A percentile compares a stretch with the other conserved stretches of the same genome.
Conservation (phyloP, 2,113 vertebrate genomes). For the Polypterus bichir region DNA sequence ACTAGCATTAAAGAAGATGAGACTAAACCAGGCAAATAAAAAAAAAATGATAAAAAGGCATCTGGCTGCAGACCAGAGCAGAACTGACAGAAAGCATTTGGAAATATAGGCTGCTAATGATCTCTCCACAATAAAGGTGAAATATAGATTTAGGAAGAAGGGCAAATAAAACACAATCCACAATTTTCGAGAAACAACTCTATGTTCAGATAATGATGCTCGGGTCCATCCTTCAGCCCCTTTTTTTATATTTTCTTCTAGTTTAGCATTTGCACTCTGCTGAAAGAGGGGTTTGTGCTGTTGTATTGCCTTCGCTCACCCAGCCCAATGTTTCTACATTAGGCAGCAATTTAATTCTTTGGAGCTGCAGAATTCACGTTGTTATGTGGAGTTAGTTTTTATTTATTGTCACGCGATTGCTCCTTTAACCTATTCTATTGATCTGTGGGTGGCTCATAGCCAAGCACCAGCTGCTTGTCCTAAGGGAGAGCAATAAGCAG, state of each 20-base stretch:
- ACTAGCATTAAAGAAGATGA: no score
- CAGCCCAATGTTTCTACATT: slow-evolving; percentile 5
- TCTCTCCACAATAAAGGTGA: slow-evolving; percentile 3
- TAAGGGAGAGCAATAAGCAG: slow-evolving; percentile 41
- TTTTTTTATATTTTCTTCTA: background rate
- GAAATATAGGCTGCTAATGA: background rate
- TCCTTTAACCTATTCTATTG: slow-evolving; percentile 55
- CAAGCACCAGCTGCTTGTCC: slow-evolving; percentile 39
- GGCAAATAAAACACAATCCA: background rate
- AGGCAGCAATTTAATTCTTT: slow-evolving; percentile 1
- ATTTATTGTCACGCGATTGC: slow-evolving; percentile 47
- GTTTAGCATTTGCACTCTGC: background rate
- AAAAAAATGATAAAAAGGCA: no score
- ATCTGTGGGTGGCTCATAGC: slow-evolving; percentile 38
- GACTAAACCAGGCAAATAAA: no score
- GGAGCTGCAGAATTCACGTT: slow-evolving; percentile 17
- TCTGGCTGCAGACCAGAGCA: no score
- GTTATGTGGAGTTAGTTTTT: slow-evolving; percentile 39
- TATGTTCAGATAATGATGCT: background rate
- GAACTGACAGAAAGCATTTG: no score
- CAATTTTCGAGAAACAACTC: background rate
- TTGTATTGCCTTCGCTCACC: background rate
- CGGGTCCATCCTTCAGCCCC: background rate
- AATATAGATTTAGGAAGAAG: slow-evolving; percentile 4
- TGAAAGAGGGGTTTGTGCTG: background rate